These are phyloP conservation scores for Hemiprocne comata DNA, from an alignment of 2,113 vertebrate species.

Conservation along the genomic window DNA sequence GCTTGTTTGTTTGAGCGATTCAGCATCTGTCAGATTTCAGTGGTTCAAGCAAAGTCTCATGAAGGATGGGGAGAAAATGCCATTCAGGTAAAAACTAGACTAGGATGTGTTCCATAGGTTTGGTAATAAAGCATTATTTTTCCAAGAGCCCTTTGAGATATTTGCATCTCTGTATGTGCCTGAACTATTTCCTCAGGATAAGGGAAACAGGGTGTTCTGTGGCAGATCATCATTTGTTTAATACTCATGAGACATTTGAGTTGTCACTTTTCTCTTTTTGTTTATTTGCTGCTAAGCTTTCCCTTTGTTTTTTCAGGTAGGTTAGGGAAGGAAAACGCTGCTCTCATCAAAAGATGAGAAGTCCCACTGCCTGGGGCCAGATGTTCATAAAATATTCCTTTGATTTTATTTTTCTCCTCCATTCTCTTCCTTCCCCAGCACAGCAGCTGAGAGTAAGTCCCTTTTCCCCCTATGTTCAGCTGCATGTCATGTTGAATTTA, in stretches of 20 bases:
- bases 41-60: background rate
- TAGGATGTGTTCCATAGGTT: background rate
- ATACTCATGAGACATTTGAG: background rate
- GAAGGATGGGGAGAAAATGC: background rate
- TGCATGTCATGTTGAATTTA: conserved; percentile 21
- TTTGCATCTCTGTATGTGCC: background rate
- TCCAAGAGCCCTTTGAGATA: background rate
- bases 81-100: background rate
- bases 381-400: conserved; percentile 68
- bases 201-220: background rate
- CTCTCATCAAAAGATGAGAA: conserved; percentile 35
- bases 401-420: conserved; percentile 19
- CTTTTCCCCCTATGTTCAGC: background rate
- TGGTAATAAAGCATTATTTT: background rate
- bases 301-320: background rate
- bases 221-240: background rate
- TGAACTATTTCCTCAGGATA: background rate
- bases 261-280: background rate
- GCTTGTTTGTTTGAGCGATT: background rate
- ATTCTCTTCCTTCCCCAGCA: background rate
- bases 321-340: background rate
- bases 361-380: conserved; percentile 19
- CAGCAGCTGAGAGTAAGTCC: conserved; percentile 33
- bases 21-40: background rate
- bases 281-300: conserved; percentile 6